Conservation (phyloP, 2,888 invertebrate species). For the Phragmatobia fuliginosa region DNA sequence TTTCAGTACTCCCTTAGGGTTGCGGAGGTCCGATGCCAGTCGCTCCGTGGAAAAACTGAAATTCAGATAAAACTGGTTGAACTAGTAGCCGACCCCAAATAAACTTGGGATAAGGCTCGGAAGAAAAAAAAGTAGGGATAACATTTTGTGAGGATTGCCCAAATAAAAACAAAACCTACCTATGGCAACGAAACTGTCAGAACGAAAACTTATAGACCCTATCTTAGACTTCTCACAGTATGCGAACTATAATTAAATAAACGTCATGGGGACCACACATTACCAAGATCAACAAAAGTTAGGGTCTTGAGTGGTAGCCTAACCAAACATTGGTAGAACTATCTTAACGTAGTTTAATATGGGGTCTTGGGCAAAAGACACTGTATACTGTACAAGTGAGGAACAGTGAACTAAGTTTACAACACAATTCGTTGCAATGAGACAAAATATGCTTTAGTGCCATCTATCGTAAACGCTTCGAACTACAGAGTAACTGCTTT, state of each 20-base stretch:
- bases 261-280: slow-evolving; percentile 2
- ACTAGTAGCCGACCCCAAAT: too few species aligned
- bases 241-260: slow-evolving; percentile 6
- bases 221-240: neutral
- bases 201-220: neutral
- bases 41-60: too few species aligned
- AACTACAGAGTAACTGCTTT: neutral
- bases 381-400: slow-evolving; percentile 3
- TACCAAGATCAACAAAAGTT: slow-evolving; percentile 6
- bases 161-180: too few species aligned
- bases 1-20: too few species aligned
- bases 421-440: neutral
- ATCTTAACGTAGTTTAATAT: slow-evolving; percentile 35
- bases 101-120: too few species aligned
- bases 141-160: too few species aligned
- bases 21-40: too few species aligned
- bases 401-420: neutral
- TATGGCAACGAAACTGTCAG: too few species aligned
- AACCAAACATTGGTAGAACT: slow-evolving; percentile 30
- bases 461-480: neutral
- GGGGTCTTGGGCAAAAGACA: slow-evolving; percentile 17
- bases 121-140: too few species aligned
- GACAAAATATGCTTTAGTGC: neutral
- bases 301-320: slow-evolving; percentile 12
- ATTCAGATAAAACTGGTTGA: too few species aligned